Base-by-base conservation (phyloP, 2,113 vertebrate species). In the Rattus rattus region DNA sequence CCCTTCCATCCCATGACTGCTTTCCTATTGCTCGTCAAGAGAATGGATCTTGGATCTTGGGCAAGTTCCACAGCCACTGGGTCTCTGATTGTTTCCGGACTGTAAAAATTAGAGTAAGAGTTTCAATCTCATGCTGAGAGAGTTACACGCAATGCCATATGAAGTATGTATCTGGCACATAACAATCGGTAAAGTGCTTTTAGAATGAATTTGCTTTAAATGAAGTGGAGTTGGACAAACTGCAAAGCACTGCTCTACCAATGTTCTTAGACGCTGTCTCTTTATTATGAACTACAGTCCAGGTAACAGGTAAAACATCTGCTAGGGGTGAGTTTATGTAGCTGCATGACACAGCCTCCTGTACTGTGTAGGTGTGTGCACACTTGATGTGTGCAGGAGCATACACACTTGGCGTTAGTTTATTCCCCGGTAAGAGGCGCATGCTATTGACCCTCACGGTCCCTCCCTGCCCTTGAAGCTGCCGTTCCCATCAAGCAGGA, bases 31-130 rank as follows among this genome's bases (percentile, higher is more conserved):
- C 56, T 92, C 95, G 65, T 76, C n/a, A 77, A 72, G 86, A 88
- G 85, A 86, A 83, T 9, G 39, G 2, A 3, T 65, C 1, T 65
- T 33, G 77, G 49, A 77, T 20, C 59, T 91, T 79, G 69, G 61
- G 33, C 43, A 97, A 95, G 56, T 91, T 63, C n/a, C 10, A 77
- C 80, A 86, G 65, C 24, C 20, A 73, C 30, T 61, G 26, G 81
- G 22, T 95, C 19, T 59, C 20, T 97, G 13, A 39, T 85, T 95
- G 61, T 49, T 67, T 39, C 77, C 22, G 88, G 22, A 4, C 61
- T 96, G 17, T 67, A 80, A 90, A 91, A 95, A 61, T 85, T 75
- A 87, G 81, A 91, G 69, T 79, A 79, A 96, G 84, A 52, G 7
- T 83, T 65, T 90, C 28, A 89, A 2, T 83, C 26, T 96, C 1